Base-by-base conservation (phyloP, 2,113 vertebrate species). In the Myiagra hebetior region DNA sequence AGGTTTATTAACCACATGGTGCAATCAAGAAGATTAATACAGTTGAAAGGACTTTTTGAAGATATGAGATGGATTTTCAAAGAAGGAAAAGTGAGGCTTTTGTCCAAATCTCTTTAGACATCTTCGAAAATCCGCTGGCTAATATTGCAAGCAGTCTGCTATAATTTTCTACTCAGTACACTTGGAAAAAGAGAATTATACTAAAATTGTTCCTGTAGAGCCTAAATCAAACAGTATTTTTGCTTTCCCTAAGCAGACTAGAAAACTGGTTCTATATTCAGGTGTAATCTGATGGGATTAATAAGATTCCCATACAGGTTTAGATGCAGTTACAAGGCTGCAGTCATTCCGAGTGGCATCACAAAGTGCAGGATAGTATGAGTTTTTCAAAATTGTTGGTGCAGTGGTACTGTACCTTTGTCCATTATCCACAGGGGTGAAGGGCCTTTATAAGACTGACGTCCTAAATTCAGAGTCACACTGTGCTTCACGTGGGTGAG, bases 161-260 rank as follows among this genome's bases (percentile, higher is more conserved):
- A 18, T 89, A 84, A 95, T 90, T 92, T 94, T 33, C 65, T 94
- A 65, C 31, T 68, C 89, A 82, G 52, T 82, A 68, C 20, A 88
- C 69, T 84, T 89, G 53, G 49, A 73, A 85, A 92, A 82, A 65
- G 52, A 77, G 76, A 82, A 80, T 79, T 62, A 53, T 15, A 24
- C 39, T 46, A 15, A 57, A 79, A 28, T 78, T 91, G 65, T 19
- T 74, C 96, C 69, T 74, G 3, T 73, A 77, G 67, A 85, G 46
- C 50, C 82, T 92, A 84, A 85, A 88, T 93, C 78, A 96, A 93
- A 77, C 78, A 87, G 63, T 74, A 78, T 85, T 83, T 97, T 95
- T 92, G 13, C 64, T 90, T 65, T 74, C 28, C 74, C 78, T 94
- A 72, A 94, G 92, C 59, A 95, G 93, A 91, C 49, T 91, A 83